Evolutionary conservation across 2,797 vertebrate species (phyloP).

Genomic region (Botia almorhae): DNA sequence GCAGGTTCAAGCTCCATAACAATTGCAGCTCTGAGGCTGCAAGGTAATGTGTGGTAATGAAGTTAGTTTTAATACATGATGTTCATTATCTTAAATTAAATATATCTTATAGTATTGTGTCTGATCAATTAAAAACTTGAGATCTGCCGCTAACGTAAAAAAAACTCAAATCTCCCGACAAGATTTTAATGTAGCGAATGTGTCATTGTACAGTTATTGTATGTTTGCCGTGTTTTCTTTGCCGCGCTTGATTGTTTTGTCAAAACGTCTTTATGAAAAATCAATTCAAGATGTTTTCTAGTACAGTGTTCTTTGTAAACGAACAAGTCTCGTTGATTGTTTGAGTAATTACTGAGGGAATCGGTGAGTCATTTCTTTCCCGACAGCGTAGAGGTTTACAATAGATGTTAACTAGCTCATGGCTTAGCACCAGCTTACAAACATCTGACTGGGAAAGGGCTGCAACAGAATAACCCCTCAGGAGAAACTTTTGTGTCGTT

Average conservation of each 20-base stretch:
- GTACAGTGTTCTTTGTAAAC: constrained; percentile 31
- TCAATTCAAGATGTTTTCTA: constrained; percentile 48
- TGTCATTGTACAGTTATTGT: background rate
- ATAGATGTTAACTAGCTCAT: constrained; percentile 48
- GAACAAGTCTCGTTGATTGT: constrained; percentile 50
- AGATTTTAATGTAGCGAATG: background rate
- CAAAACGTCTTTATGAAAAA: constrained; percentile 29
- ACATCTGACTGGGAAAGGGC: constrained; percentile 49
- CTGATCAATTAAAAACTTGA: background rate
- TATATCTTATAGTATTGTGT: no score
- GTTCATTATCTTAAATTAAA: no score
- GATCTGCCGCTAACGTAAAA: background rate
- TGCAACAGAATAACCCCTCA: constrained; percentile 37
- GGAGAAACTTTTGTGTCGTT: constrained; percentile 41
- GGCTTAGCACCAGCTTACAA: constrained; percentile 41
- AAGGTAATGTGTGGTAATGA: no score
- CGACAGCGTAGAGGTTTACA: constrained; percentile 46
- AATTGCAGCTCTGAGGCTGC: no score
- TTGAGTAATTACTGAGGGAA: constrained; percentile 53
- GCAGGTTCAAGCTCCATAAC: no score
- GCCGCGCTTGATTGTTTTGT: constrained; percentile 20
- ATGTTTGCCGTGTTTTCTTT: background rate
- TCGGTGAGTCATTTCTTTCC: constrained; percentile 59
- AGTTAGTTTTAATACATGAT: no score
- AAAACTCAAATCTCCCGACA: background rate